Conservation (phyloP, 2,888 invertebrate species). For the Sthenelais limicola region DNA sequence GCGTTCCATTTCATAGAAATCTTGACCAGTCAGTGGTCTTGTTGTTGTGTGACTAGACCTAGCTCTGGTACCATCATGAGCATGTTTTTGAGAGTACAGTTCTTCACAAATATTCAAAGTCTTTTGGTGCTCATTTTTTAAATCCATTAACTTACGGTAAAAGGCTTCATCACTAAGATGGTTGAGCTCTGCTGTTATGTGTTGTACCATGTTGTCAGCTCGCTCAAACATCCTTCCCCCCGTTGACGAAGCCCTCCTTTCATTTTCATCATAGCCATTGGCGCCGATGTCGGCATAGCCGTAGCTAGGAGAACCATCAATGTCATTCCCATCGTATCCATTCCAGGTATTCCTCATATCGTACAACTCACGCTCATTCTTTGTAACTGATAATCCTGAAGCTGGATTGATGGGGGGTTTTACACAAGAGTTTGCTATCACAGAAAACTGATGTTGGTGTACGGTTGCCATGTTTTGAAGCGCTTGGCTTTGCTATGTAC, state of each 20-base stretch:
- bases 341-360: conserved; percentile 14
- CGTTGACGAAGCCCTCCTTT: too few species aligned
- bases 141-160: conserved; percentile 62
- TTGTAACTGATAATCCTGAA: conserved; percentile 59
- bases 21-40: too few species aligned
- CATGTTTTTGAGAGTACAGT: conserved; percentile 63
- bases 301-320: too few species aligned
- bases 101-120: conserved; percentile 65
- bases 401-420: conserved; percentile 64
- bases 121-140: conserved; percentile 68
- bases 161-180: conserved; percentile 66
- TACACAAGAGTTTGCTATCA: conserved; percentile 66
- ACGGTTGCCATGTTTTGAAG: conserved; percentile 71
- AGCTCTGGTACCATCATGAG: background rate
- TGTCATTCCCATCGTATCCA: conserved; percentile 16
- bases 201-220: conserved; percentile 35
- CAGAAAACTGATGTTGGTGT: conserved; percentile 66
- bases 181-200: conserved; percentile 52
- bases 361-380: conserved; percentile 54
- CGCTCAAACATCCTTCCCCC: conserved; percentile 1
- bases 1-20: too few species aligned
- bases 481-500: conserved; percentile 39
- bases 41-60: too few species aligned
- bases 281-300: too few species aligned
- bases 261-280: background rate